Evolutionary conservation across 2,797 vertebrate genomes (phyloP), one percentile per base, ranked within the genome.

Genomic region (Tadarida brasiliensis): DNA sequence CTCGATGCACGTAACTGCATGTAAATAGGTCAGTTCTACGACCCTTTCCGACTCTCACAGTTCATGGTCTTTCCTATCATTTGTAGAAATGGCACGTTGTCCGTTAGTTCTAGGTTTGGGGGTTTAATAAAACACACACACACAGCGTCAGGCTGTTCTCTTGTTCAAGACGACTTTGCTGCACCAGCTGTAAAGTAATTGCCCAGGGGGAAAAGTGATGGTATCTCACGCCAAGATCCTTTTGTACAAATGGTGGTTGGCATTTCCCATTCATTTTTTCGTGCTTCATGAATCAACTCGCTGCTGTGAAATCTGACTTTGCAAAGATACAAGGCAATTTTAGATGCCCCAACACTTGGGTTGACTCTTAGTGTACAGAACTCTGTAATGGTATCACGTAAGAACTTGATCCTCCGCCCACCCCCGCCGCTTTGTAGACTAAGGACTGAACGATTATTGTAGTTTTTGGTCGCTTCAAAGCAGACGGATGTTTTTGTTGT

Each of bases 301-400:
- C 15, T 28, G n/a, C 87, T 68, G 91, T 87, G 81, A 93, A 70
- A 59, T 76, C 81, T 82, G 81, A 73, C 68, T 95, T 92, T 71
- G 63, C 30, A 83, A 87, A 65, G 49, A 30, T 30, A n/a, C 35
- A 67, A 14, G 22, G 28, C 89, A 67, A 85, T 74, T 56, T 35
- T 68, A 94, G 63, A 78, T 47, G 44, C 71, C 59, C 49, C 65
- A 35, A 85, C 12, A 30, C 19, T n/a, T 49, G 67, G 65, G 4
- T 15, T 94, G 89, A 67, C 63, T 82, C 84, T 76, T 67, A 54
- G 33, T 39, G 1, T 47, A 68, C 7, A 26, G 35, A 88, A 54
- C 8, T 28, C 82, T 33, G 1, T 56, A 44, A 59, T 12, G 47
- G 16, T 67, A 44, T 87, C 67, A 49, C 33, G 76, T 59, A 61